A percentile compares a stretch with the other conserved stretches of the same genome.
Evolutionary conservation across 2,113 vertebrate species (phyloP).

Genomic region (Proteles cristata): DNA sequence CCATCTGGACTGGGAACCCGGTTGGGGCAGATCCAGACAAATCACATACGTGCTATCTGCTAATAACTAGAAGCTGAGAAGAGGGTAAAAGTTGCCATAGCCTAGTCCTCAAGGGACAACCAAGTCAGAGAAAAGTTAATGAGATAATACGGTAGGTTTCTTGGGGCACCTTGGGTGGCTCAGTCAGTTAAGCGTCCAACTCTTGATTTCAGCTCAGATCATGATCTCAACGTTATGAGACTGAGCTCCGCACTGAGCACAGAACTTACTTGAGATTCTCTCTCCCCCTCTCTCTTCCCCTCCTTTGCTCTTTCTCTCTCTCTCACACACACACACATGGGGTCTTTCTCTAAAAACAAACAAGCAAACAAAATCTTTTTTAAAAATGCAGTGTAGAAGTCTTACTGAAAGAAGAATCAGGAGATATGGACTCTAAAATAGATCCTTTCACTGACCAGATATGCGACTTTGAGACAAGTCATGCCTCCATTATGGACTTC

Average conservation of each 20-base stretch:
- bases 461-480: background rate
- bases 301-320: too few species aligned
- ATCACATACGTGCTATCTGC: background rate
- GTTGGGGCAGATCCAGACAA: background rate
- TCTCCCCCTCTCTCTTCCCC: too few species aligned
- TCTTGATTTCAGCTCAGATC: too few species aligned
- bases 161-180: too few species aligned
- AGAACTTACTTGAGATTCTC: too few species aligned
- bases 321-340: too few species aligned
- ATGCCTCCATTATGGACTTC: background rate
- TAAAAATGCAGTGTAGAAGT: background rate
- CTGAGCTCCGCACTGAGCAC: too few species aligned
- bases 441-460: background rate
- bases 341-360: too few species aligned
- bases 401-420: background rate
- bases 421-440: background rate
- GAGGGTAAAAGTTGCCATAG: background rate
- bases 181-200: too few species aligned
- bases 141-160: background rate
- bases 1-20: background rate
- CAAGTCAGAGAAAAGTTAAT: background rate
- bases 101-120: background rate
- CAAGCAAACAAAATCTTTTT: too few species aligned
- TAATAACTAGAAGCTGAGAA: background rate
- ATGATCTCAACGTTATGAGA: too few species aligned